These are phyloP conservation scores for Cancer borealis DNA, from an alignment of 2,888 invertebrate species.

Conservation along the genomic window DNA sequence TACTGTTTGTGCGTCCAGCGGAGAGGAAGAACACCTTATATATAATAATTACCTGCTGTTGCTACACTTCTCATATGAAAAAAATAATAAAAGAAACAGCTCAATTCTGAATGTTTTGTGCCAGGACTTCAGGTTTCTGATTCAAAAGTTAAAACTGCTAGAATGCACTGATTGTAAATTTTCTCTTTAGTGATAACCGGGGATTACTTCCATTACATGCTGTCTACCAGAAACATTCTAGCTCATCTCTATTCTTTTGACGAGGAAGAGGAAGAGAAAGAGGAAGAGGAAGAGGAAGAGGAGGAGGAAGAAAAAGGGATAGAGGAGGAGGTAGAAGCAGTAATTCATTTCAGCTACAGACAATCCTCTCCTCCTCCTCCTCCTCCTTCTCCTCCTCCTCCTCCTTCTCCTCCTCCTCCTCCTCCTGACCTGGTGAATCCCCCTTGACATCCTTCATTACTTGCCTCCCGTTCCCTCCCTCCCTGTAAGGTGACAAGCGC, in stretches of 20 bases:
- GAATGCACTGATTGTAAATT: no score
- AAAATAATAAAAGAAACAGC: no score
- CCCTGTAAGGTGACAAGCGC: background rate
- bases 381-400: background rate
- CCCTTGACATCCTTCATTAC: constrained; percentile 20
- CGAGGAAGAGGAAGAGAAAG: background rate
- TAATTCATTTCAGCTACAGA: background rate
- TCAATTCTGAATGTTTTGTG: no score
- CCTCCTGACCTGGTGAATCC: background rate
- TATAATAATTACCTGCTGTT: no score
- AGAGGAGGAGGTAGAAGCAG: background rate
- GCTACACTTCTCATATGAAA: no score
- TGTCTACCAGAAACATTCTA: no score
- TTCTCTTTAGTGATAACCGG: no score
- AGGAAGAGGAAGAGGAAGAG: background rate
- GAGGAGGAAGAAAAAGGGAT: background rate
- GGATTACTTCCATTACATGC: no score
- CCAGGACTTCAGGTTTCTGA: no score
- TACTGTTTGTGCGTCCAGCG: no score
- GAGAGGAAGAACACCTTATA: no score
- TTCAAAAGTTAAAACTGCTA: no score
- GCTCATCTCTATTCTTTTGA: background rate
- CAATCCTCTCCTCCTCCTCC: background rate
- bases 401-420: background rate
- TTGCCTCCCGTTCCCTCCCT: background rate